Evolutionary conservation across 37 sponge, comb jelly and placozoan species (phyloP), one percentile per base, ranked within the genome.

Genomic region (Ianthella basta): DNA sequence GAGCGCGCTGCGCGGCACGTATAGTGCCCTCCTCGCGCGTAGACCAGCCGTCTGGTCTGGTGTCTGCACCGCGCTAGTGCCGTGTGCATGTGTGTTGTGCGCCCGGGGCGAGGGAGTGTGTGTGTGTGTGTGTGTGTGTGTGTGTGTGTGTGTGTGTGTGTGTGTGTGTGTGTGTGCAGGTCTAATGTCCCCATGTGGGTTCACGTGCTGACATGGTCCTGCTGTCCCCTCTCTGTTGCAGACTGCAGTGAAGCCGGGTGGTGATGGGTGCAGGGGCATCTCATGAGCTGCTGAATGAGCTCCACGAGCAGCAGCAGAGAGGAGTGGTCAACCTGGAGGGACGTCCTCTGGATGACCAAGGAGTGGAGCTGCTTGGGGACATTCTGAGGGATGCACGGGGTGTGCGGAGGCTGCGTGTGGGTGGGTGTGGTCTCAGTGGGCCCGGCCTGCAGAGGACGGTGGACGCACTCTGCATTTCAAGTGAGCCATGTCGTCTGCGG

Each of bases 361-460:
- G 83, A 8, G 65, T 59, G 35, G 67, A 29, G 0, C 69, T 37
- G 0, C 69, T 92, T 21, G 77, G 79, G 16, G 61, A 63, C 36
- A 83, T 85, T 38, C 83, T 92, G 60, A 60, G 60, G 23, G 78
- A 75, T 50, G 41, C 78, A 19, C 78, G 40, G 37, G 60, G 50
- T 40, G 64, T 88, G 65, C 40, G 80, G 70, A 1, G 70, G 21
- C 80, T 92, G 73, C 24, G 86, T 15, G 70, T 92, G 56, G 92
- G 92, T 13, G 82, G 61, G 44, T 88, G 92, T 35, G 83, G 55
- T 0, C 25, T 92, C 33, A 73, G 40, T 29, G 35, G 66, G 30
- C 16, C 36, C 18, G 88, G 89, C 4, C 59, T 90, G 53, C 83
- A 79, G 56, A 30, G 59, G 15, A 32, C 86, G 39, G 55, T 34